A percentile compares a stretch with the other conserved stretches of the same genome.
phyloP scores from a whole-genome alignment of 2,888 invertebrate genomes.

The Hoplodrina blanda region DNA sequence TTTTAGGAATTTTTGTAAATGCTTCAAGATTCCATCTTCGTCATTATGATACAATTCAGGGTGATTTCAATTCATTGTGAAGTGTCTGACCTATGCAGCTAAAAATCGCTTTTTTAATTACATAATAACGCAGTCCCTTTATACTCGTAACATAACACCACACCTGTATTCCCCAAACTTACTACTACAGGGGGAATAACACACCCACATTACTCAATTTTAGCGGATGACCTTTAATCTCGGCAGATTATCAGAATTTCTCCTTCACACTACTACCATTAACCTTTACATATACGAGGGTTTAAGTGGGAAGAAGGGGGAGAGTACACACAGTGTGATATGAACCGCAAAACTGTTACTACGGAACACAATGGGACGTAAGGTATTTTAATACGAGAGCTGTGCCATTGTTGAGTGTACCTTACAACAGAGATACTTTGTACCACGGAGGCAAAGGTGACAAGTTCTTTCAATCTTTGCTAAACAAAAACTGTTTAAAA shows the following conservation, averaged over 20 bases:
- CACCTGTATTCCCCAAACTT: neutral
- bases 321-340: neutral
- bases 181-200: neutral
- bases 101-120: too few species aligned
- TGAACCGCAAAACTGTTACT: conserved; percentile 10
- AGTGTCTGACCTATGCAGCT: too few species aligned
- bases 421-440: conserved; percentile 31
- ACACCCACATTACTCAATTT: neutral
- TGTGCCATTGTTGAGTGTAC: conserved; percentile 28
- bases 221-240: neutral
- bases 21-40: too few species aligned
- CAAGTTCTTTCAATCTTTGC: neutral
- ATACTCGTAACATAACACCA: too few species aligned
- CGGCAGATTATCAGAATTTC: neutral
- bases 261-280: neutral
- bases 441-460: neutral
- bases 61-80: too few species aligned
- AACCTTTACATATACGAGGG: conserved; percentile 28
- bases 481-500: neutral
- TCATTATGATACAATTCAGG: too few species aligned
- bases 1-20: too few species aligned
- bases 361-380: conserved; percentile 32
- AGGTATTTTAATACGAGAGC: conserved; percentile 22
- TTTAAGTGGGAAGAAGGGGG: neutral
- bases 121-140: too few species aligned